phyloP scores from a whole-genome alignment of 2,113 vertebrate species.

The Phycodurus eques region DNA sequence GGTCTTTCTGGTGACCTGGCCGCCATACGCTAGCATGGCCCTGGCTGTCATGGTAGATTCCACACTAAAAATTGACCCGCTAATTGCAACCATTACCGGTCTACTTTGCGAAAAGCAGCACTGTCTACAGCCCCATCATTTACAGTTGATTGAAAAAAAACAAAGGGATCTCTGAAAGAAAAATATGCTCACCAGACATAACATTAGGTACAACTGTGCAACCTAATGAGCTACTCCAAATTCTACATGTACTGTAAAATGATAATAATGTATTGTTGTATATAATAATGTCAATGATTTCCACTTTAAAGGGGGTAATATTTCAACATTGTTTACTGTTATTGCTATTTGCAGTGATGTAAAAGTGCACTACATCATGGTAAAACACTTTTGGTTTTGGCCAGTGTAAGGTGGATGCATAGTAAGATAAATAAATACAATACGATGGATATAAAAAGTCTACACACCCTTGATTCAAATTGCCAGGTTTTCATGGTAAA shows the following conservation, averaged over 20 bases:
- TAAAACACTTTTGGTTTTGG: neutral
- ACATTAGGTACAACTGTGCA: neutral
- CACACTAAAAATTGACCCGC: conserved; percentile 59
- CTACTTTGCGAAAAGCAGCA: conserved; percentile 69
- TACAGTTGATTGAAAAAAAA: too few species aligned
- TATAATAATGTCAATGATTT: neutral
- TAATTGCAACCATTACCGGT: conserved; percentile 60
- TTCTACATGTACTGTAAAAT: too few species aligned
- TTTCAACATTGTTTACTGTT: neutral
- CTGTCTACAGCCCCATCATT: conserved; percentile 68
- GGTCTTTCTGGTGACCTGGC: conserved; percentile 69
- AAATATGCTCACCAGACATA: conserved; percentile 3
- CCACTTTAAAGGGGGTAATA: neutral
- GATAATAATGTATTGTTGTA: neutral
- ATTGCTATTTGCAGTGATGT: neutral
- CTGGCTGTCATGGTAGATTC: conserved; percentile 56
- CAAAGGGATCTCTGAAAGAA: conserved; percentile 38
- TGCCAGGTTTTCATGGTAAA: neutral
- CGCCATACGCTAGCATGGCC: conserved; percentile 67
- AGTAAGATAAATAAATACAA: neutral
- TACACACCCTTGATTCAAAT: neutral
- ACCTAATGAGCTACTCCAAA: neutral
- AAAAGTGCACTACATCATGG: neutral
- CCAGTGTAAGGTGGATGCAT: neutral
- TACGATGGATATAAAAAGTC: neutral